Conservation (phyloP, 2,888 invertebrate species). For the Xylophagus ater region DNA sequence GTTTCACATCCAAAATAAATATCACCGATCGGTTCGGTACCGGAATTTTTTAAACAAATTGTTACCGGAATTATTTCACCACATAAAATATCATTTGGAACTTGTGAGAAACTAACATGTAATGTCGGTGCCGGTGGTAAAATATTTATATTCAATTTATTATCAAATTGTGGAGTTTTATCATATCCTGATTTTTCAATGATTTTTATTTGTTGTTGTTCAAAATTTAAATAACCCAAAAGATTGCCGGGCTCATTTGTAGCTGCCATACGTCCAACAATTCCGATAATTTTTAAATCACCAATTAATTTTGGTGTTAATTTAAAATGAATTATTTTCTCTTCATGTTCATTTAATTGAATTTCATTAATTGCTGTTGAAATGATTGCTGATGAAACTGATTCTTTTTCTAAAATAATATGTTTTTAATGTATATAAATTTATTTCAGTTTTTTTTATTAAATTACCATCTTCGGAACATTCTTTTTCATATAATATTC, state of each 20-base stretch:
- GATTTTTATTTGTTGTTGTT: slow-evolving; percentile 30
- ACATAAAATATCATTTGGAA: slow-evolving; percentile 53
- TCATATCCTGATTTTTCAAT: slow-evolving; percentile 22
- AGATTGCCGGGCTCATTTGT: slow-evolving; percentile 32
- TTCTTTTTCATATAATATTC: slow-evolving; percentile 33
- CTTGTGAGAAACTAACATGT: slow-evolving; percentile 56
- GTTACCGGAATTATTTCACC: slow-evolving; percentile 58
- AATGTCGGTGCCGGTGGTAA: slow-evolving; percentile 71
- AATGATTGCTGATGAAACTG: slow-evolving; percentile 31
- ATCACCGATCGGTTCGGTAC: slow-evolving; percentile 48
- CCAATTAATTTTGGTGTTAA: slow-evolving; percentile 66
- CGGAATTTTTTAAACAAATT: slow-evolving; percentile 52
- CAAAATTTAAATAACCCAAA: slow-evolving; percentile 33
- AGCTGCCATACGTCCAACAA: slow-evolving; percentile 42
- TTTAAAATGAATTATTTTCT: slow-evolving; percentile 54
- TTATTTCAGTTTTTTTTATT: slow-evolving; percentile 5
- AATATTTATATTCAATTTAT: slow-evolving; percentile 61
- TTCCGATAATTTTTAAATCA: slow-evolving; percentile 58
- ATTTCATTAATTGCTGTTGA: slow-evolving; percentile 27
- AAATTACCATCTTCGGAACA: slow-evolving; percentile 19
- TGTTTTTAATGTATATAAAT: neutral
- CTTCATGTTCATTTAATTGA: slow-evolving; percentile 35
- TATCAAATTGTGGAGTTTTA: slow-evolving; percentile 40
- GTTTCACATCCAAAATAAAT: slow-evolving; percentile 45
- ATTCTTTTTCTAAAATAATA: slow-evolving; percentile 22